Base-by-base conservation (phyloP, 2,113 vertebrate species). In the Elachura formosa region DNA sequence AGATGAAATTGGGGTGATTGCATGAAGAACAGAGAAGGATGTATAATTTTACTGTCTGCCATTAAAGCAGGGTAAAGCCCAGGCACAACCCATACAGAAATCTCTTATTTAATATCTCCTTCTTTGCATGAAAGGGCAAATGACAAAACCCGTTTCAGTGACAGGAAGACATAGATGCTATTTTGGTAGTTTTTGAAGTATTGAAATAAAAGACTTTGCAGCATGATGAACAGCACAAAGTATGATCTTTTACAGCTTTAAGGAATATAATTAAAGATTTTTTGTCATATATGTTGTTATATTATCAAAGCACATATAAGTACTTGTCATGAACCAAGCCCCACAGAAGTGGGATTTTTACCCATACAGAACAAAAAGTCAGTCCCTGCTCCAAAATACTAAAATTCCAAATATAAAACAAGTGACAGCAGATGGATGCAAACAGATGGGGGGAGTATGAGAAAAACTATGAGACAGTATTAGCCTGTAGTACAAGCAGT, bases 341-440 rank as follows among this genome's bases (percentile, higher is more conserved):
- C 71, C 67, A 84, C 72, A 59, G 55, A 83, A 94, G 63, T 80
- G 43, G 72, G 67, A 92, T 90, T 96, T 95, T 81, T 92, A 92
- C 83, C 73, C 81, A 3, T 95, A 82, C 41, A 58, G 88, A 93
- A 93, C 78, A 94, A 80, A 96, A 96, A 95, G 41, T 90, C 90
- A 80, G 34, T 88, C 38, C 38, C 26, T 94, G 88, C 90, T 96
- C 94, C 96, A 95, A 96, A 96, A 93, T 69, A 94, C 83, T 94
- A 63, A 92, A 96, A 95, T 92, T 90, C 75, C 92, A 90, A 92
- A 93, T 95, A 96, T 96, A 94, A 96, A 96, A 77, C 82, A 88
- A 96, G 92, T 78, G 76, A 93, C 78, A 95, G 90, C 96, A 96
- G 95, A 96, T 96, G 96, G 96, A 95, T 93, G 96, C 88, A 96